phyloP scores from a whole-genome alignment of 2,113 vertebrate species.

The Electrona antarctica region DNA sequence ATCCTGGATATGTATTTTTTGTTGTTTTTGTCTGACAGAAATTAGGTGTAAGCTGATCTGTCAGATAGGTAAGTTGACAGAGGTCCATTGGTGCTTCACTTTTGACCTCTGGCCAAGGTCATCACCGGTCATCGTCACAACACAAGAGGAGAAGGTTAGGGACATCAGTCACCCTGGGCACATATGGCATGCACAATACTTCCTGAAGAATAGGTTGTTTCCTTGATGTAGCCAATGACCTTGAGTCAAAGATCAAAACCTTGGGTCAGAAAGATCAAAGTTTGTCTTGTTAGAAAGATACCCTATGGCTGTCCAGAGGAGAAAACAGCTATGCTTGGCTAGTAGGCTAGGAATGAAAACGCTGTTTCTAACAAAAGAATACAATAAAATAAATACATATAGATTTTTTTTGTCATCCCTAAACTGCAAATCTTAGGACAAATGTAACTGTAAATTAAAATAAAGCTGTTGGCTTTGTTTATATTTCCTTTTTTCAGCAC shows the following conservation, averaged over 20 bases:
- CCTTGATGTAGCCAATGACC: slow-evolving; percentile 20
- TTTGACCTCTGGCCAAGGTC: slow-evolving; percentile 23
- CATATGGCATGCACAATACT: neutral
- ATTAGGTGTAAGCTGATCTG: neutral
- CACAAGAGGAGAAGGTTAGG: neutral
- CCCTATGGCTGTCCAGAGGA: neutral
- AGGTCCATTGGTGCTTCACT: neutral
- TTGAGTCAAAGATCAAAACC: neutral
- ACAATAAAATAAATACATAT: slow-evolving; percentile 4
- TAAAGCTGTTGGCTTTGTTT: neutral
- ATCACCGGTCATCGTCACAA: slow-evolving; percentile 27
- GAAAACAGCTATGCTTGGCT: neutral
- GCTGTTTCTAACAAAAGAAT: neutral
- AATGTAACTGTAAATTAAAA: slow-evolving; percentile 21
- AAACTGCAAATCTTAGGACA: slow-evolving; percentile 2
- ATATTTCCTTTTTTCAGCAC: neutral
- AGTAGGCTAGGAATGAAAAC: slow-evolving; percentile 9
- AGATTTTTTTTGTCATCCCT: slow-evolving; percentile 4
- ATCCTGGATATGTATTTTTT: neutral
- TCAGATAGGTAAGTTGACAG: neutral
- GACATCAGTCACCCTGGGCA: neutral
- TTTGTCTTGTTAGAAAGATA: slow-evolving; percentile 17
- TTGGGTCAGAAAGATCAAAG: neutral
- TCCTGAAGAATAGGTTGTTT: neutral
- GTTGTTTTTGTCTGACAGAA: neutral